Conservation (phyloP, 1,140 invertebrate genomes). For the Rhopalosiphum maidis region DNA sequence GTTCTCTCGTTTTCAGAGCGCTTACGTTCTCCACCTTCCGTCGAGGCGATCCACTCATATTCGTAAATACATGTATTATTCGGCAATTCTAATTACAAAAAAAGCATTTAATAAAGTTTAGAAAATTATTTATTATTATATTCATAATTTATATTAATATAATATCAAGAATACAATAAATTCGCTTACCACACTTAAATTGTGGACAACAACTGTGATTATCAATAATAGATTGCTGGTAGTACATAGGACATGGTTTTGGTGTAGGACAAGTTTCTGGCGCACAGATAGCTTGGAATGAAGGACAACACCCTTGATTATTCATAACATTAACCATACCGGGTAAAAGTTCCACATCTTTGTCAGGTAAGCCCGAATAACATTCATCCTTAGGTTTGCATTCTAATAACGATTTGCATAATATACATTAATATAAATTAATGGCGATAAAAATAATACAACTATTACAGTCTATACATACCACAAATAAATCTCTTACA, state of each 20-base stretch:
- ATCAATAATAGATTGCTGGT: constrained; percentile 64
- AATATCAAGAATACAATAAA: not conserved
- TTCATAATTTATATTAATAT: not conserved
- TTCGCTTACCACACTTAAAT: constrained; percentile 70
- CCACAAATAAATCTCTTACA: constrained; percentile 71
- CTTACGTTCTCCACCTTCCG: constrained; percentile 66
- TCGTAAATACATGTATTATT: constrained; percentile 74
- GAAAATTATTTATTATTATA: not conserved
- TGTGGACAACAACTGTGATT: constrained; percentile 70
- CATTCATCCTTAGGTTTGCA: constrained; percentile 76
- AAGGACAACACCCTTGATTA: constrained; percentile 74
- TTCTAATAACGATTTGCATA: constrained; percentile 63
- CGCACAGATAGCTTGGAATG: constrained; percentile 68
- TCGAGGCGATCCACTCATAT: constrained; percentile 66
- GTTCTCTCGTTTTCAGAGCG: constrained; percentile 63
- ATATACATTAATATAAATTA: not conserved
- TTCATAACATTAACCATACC: constrained; percentile 70
- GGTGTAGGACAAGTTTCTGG: constrained; percentile 68
- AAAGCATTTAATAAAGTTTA: not conserved
- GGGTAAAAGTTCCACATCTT: constrained; percentile 64
- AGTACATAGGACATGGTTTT: constrained; percentile 69
- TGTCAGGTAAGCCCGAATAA: constrained; percentile 63
- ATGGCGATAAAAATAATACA: not conserved
- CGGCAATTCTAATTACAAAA: constrained; percentile 67
- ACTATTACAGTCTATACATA: constrained; percentile 62